A percentile compares a stretch with the other conserved stretches of the same genome.
Conservation (phyloP, 2,797 vertebrate species). For the Esox lucius region DNA sequence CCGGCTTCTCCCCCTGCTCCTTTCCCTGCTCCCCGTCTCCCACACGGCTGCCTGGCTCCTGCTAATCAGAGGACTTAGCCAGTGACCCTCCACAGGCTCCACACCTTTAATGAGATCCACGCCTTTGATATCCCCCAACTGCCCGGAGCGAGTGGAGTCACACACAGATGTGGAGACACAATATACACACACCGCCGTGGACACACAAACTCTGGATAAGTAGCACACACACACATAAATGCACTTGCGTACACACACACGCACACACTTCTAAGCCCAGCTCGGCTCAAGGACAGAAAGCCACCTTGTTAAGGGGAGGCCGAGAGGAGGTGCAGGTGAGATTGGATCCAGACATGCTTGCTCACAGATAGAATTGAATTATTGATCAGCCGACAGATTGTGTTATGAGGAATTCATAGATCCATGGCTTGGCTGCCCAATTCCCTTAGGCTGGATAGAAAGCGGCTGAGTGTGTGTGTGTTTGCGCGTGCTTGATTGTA, state of each 20-base stretch:
- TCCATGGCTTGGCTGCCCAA: constrained; percentile 44
- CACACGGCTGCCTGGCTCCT: constrained; percentile 26
- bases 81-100: constrained; percentile 62
- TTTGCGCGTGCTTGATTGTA: neutral
- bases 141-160: constrained; percentile 56
- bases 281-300: constrained; percentile 62
- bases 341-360: constrained; percentile 70
- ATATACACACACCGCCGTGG: constrained; percentile 12
- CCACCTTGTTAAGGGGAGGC: constrained; percentile 66
- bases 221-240: neutral
- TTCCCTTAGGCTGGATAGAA: constrained; percentile 45
- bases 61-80: constrained; percentile 70
- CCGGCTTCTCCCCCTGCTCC: neutral
- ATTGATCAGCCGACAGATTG: constrained; percentile 81
- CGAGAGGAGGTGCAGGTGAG: constrained; percentile 65
- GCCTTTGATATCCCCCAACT: constrained; percentile 65
- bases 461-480: constrained; percentile 4
- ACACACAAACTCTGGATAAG: neutral
- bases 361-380: constrained; percentile 78
- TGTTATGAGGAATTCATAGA: constrained; percentile 78
- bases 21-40: constrained; percentile 21
- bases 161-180: constrained; percentile 38
- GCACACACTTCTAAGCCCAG: constrained; percentile 4
- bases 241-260: constrained; percentile 29
- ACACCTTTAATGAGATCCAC: constrained; percentile 71